phyloP scores from a whole-genome alignment of 2,113 vertebrate genomes.

The Periophthalmus modestus region DNA sequence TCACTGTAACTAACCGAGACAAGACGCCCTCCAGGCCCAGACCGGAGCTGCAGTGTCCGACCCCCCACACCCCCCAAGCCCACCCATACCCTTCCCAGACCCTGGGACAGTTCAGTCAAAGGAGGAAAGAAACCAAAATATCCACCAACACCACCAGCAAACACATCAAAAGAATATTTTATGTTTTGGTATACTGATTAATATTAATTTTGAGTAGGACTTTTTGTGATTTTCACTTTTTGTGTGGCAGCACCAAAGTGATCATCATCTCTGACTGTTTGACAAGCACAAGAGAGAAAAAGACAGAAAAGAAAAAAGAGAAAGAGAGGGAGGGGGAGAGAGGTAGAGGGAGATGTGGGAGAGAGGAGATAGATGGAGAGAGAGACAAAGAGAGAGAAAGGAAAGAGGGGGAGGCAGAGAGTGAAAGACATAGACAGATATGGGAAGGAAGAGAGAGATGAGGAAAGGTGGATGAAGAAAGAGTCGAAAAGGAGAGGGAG shows the following conservation, averaged over 20 bases:
- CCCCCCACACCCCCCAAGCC: not conserved
- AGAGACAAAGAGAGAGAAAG: not conserved
- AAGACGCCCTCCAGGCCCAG: conserved; percentile 3
- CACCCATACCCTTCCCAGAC: not conserved
- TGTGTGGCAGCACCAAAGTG: conserved; percentile 11
- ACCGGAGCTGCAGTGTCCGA: not conserved
- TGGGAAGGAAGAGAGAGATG: conserved; percentile 13
- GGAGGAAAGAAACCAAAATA: not conserved
- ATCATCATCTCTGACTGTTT: conserved; percentile 52
- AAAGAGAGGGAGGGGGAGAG: not conserved
- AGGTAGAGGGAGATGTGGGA: no score
- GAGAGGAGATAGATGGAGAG: conserved; percentile 12
- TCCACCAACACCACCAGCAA: not conserved
- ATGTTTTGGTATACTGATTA: no score
- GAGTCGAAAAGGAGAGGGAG: no score
- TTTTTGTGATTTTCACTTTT: no score
- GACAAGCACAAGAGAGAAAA: conserved; percentile 51
- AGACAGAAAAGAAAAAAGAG: not conserved
- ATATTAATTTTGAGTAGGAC: no score
- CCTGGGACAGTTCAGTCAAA: not conserved
- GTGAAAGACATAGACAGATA: conserved; percentile 1
- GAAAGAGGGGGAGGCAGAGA: conserved; percentile 6
- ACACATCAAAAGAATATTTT: not conserved
- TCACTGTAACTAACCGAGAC: conserved; percentile 3
- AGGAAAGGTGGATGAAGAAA: not conserved